Conservation (phyloP, 2,797 vertebrate genomes). For the Clarias fuscus region DNA sequence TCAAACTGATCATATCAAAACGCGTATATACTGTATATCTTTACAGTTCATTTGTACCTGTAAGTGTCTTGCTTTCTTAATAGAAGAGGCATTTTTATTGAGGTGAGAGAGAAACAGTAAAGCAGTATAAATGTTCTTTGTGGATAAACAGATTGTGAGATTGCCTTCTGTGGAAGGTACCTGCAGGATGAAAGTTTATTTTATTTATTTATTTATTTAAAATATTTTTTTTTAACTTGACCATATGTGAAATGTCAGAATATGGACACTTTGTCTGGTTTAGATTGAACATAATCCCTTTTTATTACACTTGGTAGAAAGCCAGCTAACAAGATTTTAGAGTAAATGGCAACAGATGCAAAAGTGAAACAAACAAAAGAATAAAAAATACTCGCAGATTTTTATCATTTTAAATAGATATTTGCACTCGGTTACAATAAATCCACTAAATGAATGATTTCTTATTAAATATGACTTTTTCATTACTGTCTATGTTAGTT, state of each 20-base stretch:
- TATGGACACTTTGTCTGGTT: neutral
- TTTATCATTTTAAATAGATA: neutral
- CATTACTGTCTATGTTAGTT: neutral
- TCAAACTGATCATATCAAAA: neutral
- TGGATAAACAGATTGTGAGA: neutral
- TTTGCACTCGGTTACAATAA: neutral
- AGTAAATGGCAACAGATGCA: neutral
- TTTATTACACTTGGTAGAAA: conserved; percentile 3
- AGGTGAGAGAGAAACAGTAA: neutral
- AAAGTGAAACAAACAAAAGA: neutral
- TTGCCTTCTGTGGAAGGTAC: neutral
- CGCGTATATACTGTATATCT: neutral
- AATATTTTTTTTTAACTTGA: neutral
- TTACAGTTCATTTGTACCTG: neutral
- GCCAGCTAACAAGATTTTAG: neutral
- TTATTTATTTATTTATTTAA: too few relatives aligned
- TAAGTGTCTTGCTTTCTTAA: neutral
- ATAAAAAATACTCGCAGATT: too few relatives aligned
- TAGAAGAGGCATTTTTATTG: neutral
- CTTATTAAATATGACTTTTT: neutral
- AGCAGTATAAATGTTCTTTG: neutral
- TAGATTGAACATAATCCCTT: neutral
- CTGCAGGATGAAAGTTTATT: neutral
- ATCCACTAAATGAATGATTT: neutral
- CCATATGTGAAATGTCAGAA: neutral